Percentiles rank a stretch among this genome's conserved stretches.
Evolutionary conservation across 1,140 invertebrate species (phyloP).

Genomic region (Musca vetustissima): DNA sequence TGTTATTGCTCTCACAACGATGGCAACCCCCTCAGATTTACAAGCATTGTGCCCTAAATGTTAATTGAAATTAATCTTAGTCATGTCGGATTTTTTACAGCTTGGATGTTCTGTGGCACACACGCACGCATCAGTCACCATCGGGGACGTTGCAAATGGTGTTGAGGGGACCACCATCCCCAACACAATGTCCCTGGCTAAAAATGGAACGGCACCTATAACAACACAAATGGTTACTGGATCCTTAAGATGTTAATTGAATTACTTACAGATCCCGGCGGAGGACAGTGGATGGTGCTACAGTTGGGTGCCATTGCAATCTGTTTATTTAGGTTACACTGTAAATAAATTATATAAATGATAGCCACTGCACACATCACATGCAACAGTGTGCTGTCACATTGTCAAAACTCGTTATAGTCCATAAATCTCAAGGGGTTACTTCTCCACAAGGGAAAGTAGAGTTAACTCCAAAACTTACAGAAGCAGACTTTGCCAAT

Average conservation of each 20-base stretch:
- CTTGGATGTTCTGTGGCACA: too few species aligned
- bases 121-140: constrained; percentile 36
- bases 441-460: too few species aligned
- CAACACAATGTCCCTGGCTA: constrained; percentile 52
- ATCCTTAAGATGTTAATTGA: background rate
- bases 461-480: too few species aligned
- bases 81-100: too few species aligned
- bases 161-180: constrained; percentile 53
- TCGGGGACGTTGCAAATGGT: constrained; percentile 51
- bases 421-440: too few species aligned
- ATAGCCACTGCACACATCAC: constrained; percentile 49
- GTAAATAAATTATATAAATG: constrained; percentile 49
- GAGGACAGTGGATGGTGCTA: constrained; percentile 52
- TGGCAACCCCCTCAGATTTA: too few species aligned
- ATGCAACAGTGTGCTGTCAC: too few species aligned
- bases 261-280: constrained; percentile 46
- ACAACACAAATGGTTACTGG: background rate
- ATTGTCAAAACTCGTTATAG: too few species aligned
- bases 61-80: too few species aligned
- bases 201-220: constrained; percentile 50
- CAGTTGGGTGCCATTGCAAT: constrained; percentile 50
- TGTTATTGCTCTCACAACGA: too few species aligned
- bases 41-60: too few species aligned
- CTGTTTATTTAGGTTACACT: constrained; percentile 50
- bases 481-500: constrained; percentile 44